phyloP scores from a whole-genome alignment of 2,888 invertebrate genomes.

The Eristalis intricaria region DNA sequence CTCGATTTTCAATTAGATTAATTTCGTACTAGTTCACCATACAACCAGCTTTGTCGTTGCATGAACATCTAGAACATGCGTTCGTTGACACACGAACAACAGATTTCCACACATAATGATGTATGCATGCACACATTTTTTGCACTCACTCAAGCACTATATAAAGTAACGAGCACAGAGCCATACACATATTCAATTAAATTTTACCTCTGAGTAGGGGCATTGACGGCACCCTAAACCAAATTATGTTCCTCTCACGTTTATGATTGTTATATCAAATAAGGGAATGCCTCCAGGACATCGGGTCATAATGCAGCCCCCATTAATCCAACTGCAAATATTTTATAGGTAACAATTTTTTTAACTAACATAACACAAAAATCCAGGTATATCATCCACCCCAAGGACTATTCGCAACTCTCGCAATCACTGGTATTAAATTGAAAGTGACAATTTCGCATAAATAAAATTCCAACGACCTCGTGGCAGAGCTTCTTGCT shows the following conservation, averaged over 20 bases:
- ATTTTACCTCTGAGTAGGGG: not conserved
- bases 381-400: conserved; percentile 11
- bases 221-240: conserved; percentile 15
- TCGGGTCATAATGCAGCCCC: conserved; percentile 29
- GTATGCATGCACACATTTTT: not conserved
- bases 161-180: not conserved
- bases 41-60: not conserved
- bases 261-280: conserved; percentile 65
- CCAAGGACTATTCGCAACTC: conserved; percentile 44
- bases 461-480: conserved; percentile 67
- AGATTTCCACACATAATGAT: not conserved
- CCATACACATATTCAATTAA: not conserved
- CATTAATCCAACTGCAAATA: conserved; percentile 39
- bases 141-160: not conserved
- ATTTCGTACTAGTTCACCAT: not conserved
- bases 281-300: conserved; percentile 25
- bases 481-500: conserved; percentile 2
- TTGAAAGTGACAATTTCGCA: conserved; percentile 67
- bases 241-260: conserved; percentile 64
- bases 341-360: conserved; percentile 49
- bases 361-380: not conserved
- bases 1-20: not conserved
- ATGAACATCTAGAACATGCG: not conserved
- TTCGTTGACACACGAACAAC: not conserved
- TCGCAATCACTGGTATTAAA: conserved; percentile 61